These are phyloP conservation scores for Eupithecia subfuscata DNA, from an alignment of 2,888 invertebrate species.

Conservation along the genomic window DNA sequence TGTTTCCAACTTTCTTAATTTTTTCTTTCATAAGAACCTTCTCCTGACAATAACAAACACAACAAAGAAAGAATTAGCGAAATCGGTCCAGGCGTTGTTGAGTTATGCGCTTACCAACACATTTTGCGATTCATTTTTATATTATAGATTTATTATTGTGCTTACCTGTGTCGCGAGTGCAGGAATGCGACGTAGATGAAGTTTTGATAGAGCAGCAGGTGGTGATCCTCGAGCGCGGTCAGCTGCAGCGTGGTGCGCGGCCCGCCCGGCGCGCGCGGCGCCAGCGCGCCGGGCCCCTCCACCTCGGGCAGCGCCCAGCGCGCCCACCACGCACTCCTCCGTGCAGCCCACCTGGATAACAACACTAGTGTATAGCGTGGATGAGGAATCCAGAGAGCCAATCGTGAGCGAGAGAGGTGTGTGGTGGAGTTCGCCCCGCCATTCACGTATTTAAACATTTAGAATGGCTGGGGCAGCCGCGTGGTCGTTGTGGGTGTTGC, in stretches of 20 bases:
- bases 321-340: constrained; percentile 89
- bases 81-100: too few relatives aligned
- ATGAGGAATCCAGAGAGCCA: neutral
- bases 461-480: neutral
- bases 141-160: too few relatives aligned
- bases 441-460: too few relatives aligned
- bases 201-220: constrained; percentile 96
- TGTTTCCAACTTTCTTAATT: too few relatives aligned
- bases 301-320: constrained; percentile 91
- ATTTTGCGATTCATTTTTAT: too few relatives aligned
- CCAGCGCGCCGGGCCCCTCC: constrained; percentile 90
- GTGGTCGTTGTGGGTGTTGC: neutral
- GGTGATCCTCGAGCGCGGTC: constrained; percentile 88
- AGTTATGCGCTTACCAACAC: too few relatives aligned
- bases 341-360: constrained; percentile 82
- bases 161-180: constrained; percentile 40
- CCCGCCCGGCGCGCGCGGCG: constrained; percentile 94
- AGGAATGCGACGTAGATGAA: constrained; percentile 96
- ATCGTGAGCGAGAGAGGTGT: neutral
- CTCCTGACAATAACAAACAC: too few relatives aligned
- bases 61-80: too few relatives aligned
- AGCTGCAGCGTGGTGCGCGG: constrained; percentile 90
- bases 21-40: too few relatives aligned
- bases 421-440: neutral
- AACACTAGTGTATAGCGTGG: neutral